Conservation (phyloP, 2,888 invertebrate species). For the Ernsta delagoae region DNA sequence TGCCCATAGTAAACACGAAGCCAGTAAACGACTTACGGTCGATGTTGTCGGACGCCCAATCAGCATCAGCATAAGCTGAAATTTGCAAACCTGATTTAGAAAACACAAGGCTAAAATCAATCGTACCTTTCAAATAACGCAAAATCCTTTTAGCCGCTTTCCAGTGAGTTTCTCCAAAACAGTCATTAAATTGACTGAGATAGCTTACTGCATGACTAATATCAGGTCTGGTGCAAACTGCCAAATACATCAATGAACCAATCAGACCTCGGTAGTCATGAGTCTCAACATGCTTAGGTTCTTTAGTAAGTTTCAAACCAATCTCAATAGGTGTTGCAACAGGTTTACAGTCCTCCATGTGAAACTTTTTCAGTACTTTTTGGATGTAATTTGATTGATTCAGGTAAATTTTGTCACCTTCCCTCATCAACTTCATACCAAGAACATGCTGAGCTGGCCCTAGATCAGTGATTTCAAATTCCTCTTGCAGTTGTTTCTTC, state of each 20-base stretch:
- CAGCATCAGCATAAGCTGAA: conserved; percentile 1
- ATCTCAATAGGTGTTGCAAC: conserved; percentile 4
- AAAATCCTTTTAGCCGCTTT: not conserved
- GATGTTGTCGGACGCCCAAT: not conserved
- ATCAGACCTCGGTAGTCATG: not conserved
- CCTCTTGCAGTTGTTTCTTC: not conserved
- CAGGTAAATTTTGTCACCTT: not conserved
- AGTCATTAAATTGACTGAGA: not conserved
- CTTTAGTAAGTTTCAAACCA: not conserved
- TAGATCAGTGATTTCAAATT: conserved; percentile 1
- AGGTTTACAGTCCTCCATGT: conserved; percentile 4
- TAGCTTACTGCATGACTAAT: not conserved
- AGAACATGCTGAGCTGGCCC: conserved; percentile 31
- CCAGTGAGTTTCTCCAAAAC: not conserved
- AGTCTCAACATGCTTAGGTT: not conserved
- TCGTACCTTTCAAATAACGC: not conserved
- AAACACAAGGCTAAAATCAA: not conserved
- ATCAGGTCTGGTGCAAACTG: not conserved
- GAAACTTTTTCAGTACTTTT: conserved; percentile 1
- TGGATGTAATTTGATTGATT: conserved; percentile 1
- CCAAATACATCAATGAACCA: not conserved
- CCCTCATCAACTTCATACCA: conserved; percentile 2
- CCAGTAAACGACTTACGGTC: conserved; percentile 1
- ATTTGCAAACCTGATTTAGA: not conserved
- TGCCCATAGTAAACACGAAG: not conserved